Evolutionary conservation across 2,888 invertebrate genomes (phyloP).

Genomic region (Pyrrhia umbra): DNA sequence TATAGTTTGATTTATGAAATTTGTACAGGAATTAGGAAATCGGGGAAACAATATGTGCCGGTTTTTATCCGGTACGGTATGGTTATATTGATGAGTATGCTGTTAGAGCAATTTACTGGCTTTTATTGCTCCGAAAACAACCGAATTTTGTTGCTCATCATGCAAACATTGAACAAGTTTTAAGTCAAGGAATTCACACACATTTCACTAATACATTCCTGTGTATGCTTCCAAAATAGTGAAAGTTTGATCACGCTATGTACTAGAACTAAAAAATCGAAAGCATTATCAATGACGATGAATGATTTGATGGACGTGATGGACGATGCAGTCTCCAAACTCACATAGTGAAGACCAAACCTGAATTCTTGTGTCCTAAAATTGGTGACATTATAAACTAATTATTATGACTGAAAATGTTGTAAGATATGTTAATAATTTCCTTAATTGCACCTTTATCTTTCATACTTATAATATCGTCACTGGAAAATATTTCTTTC

Average conservation of each 20-base stretch:
- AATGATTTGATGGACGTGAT: too few relatives aligned
- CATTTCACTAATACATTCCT: not conserved
- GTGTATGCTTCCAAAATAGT: too few relatives aligned
- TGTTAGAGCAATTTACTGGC: not conserved
- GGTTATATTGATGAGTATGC: not conserved
- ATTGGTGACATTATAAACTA: not conserved
- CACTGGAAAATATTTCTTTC: conserved; percentile 9
- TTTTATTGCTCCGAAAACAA: too few relatives aligned
- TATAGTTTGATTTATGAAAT: not conserved
- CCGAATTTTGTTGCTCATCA: not conserved
- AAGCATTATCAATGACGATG: too few relatives aligned
- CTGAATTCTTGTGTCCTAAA: too few relatives aligned
- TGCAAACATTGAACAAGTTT: not conserved
- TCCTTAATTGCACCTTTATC: not conserved
- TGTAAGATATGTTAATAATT: not conserved
- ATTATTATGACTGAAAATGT: not conserved
- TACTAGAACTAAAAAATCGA: too few relatives aligned
- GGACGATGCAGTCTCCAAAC: too few relatives aligned
- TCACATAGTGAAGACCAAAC: too few relatives aligned
- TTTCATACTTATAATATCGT: not conserved
- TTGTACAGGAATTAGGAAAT: not conserved
- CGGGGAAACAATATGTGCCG: too few relatives aligned
- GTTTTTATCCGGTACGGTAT: not conserved
- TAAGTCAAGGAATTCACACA: not conserved
- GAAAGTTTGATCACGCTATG: too few relatives aligned